Percentiles rank a stretch among this genome's conserved stretches.
phyloP scores from a whole-genome alignment of 2,113 vertebrate species.

The Limanda limanda region DNA sequence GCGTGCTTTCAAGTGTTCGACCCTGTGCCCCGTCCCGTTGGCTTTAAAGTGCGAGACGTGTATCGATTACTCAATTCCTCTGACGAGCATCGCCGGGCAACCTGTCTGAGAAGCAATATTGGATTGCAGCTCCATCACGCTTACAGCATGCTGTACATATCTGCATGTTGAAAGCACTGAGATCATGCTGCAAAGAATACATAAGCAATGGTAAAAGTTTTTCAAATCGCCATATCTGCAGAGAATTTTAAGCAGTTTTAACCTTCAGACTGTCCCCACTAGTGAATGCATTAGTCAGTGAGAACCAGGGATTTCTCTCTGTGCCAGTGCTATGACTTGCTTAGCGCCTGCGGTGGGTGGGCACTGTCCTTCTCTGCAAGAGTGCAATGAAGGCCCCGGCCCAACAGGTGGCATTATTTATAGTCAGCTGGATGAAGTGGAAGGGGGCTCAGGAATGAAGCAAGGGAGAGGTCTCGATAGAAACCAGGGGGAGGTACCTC shows the following conservation, averaged over 20 bases:
- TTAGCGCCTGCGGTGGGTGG: slow-evolving; percentile 9
- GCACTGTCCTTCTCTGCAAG: slow-evolving; percentile 32
- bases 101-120: slow-evolving; percentile 13
- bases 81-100: slow-evolving; percentile 13
- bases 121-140: slow-evolving; percentile 23
- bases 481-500: slow-evolving; percentile 4
- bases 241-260: slow-evolving; percentile 56
- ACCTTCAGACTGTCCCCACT: slow-evolving; percentile 69
- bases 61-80: slow-evolving; percentile 61
- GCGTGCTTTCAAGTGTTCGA: slow-evolving; percentile 66
- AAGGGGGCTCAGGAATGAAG: slow-evolving; percentile 6
- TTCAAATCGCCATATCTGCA: slow-evolving; percentile 41
- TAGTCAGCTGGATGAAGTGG: slow-evolving; percentile 31
- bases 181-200: neutral
- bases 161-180: slow-evolving; percentile 11
- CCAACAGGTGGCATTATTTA: slow-evolving; percentile 85
- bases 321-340: slow-evolving; percentile 62
- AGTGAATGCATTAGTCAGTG: slow-evolving; percentile 59
- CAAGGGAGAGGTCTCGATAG: slow-evolving; percentile 9
- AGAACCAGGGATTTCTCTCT: slow-evolving; percentile 71
- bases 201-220: neutral
- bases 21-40: slow-evolving; percentile 26
- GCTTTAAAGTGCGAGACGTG: slow-evolving; percentile 43
- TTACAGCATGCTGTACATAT: slow-evolving; percentile 41
- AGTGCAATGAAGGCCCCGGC: slow-evolving; percentile 68